These are phyloP conservation scores for Argyrosomus japonicus DNA, from an alignment of 2,113 vertebrate species.

Conservation along the genomic window DNA sequence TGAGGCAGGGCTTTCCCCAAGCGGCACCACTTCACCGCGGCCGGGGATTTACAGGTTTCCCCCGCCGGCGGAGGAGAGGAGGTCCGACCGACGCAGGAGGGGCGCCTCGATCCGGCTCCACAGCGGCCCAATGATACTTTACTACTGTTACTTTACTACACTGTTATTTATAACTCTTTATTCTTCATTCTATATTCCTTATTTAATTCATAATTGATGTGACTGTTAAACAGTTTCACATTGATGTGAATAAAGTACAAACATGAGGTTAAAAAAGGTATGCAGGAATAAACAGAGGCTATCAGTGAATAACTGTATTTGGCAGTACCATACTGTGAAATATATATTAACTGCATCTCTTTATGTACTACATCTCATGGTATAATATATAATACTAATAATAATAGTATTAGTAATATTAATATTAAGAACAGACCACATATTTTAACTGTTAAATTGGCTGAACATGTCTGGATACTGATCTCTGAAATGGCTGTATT, in stretches of 20 bases:
- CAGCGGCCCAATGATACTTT: neutral
- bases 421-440: neutral
- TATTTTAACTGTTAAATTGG: too few species aligned
- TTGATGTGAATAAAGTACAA: neutral
- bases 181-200: neutral
- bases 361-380: neutral
- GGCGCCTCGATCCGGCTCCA: neutral
- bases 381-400: neutral
- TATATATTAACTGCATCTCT: neutral
- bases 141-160: too few species aligned
- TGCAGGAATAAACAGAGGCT: neutral
- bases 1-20: conserved; percentile 51
- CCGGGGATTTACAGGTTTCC: conserved; percentile 41
- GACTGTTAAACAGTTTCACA: neutral
- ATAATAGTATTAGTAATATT: too few species aligned
- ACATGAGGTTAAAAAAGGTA: neutral
- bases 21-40: conserved; percentile 10
- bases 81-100: neutral
- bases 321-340: neutral
- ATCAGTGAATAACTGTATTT: neutral
- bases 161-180: neutral
- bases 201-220: neutral
- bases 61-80: conserved; percentile 5
- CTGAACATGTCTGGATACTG: neutral
- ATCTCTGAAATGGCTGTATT: neutral